These are phyloP conservation scores for Lagenorhynchus albirostris DNA, from an alignment of 2,113 vertebrate species.

Conservation along the genomic window DNA sequence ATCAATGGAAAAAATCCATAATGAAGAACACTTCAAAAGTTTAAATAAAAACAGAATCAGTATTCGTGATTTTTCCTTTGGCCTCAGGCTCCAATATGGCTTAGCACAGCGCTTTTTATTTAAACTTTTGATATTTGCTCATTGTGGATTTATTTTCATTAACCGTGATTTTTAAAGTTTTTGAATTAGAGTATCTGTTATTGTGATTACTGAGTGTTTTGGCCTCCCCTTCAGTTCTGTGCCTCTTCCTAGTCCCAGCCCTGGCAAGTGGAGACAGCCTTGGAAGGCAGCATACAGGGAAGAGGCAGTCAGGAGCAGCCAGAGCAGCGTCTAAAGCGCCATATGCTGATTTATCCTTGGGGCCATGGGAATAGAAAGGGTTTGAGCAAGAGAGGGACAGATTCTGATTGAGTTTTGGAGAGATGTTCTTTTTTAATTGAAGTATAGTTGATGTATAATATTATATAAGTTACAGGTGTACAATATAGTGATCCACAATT, in stretches of 20 bases:
- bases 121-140: conserved; percentile 40
- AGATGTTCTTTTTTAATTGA: neutral
- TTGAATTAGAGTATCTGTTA: neutral
- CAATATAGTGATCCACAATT: neutral
- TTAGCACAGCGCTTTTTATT: conserved; percentile 29
- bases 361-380: neutral
- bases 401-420: neutral
- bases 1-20: conserved; percentile 58
- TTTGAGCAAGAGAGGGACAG: neutral
- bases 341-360: neutral
- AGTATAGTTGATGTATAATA: neutral
- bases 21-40: conserved; percentile 53
- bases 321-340: neutral
- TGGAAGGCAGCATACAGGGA: neutral
- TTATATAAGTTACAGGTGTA: neutral
- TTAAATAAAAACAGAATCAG: conserved; percentile 52
- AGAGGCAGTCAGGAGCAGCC: neutral
- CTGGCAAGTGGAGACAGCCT: neutral
- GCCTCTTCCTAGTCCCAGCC: too few relatives aligned
- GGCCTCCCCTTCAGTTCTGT: neutral
- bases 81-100: neutral
- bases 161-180: neutral
- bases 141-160: neutral
- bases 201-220: neutral
- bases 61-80: conserved; percentile 37